Base-by-base conservation (phyloP, 2,797 vertebrate genomes). In the Falco concolor region DNA sequence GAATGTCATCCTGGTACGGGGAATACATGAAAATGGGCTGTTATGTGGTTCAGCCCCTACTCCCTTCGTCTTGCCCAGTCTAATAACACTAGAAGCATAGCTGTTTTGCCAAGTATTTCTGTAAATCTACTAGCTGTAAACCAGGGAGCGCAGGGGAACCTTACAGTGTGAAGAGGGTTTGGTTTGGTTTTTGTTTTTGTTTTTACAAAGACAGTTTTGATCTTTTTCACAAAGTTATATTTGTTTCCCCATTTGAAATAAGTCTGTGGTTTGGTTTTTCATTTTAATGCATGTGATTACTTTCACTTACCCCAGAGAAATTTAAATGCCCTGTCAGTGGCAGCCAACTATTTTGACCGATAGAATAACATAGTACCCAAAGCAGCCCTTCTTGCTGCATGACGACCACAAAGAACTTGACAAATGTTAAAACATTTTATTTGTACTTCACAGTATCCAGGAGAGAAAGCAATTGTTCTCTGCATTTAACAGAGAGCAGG, bases 191-290 rank as follows among this genome's bases (percentile, higher is more conserved):
- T 12, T 27, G 3, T 3, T 28, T 32, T 42, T 40, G 49, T 59
- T 42, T 60, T 32, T 4, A 30, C 15, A 28, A 34, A 56, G 27
- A 30, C 1, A 0, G 4, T 70, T 83, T 87, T 93, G 10, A 63
- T 65, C 5, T 54, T 77, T 65, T 40, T 65, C 15, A 38, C 19
- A 12, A 73, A 60, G 20, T 20, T 73, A 1, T 63, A 5, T 56
- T 80, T 93, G 8, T 82, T 84, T 92, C 79, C 28, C 19, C 12
- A 67, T 78, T 59, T 87, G 36, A 92, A 95, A 18, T 24, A 32
- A 76, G 12, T 25, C 21, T 73, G 22, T 56, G 22, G 6, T 65
- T 90, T 76, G 30, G 1, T 30, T 81, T 87, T 84, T 78, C 11
- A 30, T 79, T 74, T 92, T 77, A 32, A 45, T 87, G 89, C 90